Conservation (phyloP, 2,888 invertebrate species). For the Drosophila pseudotalamancana region DNA sequence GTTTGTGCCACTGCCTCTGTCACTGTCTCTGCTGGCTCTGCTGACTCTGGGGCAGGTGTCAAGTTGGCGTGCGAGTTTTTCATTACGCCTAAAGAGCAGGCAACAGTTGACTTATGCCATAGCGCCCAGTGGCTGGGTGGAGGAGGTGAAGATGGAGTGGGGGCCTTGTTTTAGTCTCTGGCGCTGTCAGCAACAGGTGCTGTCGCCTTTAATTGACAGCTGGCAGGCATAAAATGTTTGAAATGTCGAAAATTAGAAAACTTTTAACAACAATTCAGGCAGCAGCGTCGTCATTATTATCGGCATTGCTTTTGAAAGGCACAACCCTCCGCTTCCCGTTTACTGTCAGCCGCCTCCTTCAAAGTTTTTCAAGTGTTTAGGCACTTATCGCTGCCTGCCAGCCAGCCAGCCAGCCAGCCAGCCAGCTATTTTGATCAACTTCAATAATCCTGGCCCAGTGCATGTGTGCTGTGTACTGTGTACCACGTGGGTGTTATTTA, state of each 20-base stretch:
- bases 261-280: slow-evolving; percentile 73
- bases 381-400: slow-evolving; percentile 69
- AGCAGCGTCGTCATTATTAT: slow-evolving; percentile 66
- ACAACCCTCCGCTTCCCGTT: not conserved
- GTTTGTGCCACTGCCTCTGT: not conserved
- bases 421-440: slow-evolving; percentile 70
- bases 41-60: slow-evolving; percentile 62
- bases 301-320: slow-evolving; percentile 54
- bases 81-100: slow-evolving; percentile 44
- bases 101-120: slow-evolving; percentile 61
- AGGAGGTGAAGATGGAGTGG: not conserved
- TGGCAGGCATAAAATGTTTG: slow-evolving; percentile 76
- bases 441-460: slow-evolving; percentile 62
- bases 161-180: slow-evolving; percentile 31
- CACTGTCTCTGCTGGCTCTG: not conserved
- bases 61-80: slow-evolving; percentile 69
- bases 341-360: slow-evolving; percentile 17
- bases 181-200: slow-evolving; percentile 77
- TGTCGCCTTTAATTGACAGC: slow-evolving; percentile 77
- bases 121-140: slow-evolving; percentile 2
- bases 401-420: slow-evolving; percentile 56
- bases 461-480: slow-evolving; percentile 2
- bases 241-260: slow-evolving; percentile 79
- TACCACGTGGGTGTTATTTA: slow-evolving; percentile 46
- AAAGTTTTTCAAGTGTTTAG: slow-evolving; percentile 74